Evolutionary conservation across 2,888 invertebrate species (phyloP).

Genomic region (Heliconius ismenius): DNA sequence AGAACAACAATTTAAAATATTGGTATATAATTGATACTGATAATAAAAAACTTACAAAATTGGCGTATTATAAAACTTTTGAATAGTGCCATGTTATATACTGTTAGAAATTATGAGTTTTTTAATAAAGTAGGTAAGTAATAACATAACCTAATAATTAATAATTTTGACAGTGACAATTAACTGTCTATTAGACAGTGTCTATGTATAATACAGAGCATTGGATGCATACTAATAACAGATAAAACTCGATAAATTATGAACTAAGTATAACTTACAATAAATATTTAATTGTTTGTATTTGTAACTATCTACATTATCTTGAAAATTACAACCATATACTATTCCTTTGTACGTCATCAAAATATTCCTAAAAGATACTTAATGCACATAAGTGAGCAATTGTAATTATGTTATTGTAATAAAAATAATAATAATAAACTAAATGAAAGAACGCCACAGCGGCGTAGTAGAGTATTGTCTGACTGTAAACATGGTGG

Average conservation of each 20-base stretch:
- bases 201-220: background rate
- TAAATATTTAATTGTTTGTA: too few species aligned
- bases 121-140: background rate
- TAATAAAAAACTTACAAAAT: constrained; percentile 32
- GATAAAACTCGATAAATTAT: background rate
- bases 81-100: constrained; percentile 34
- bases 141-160: constrained; percentile 31
- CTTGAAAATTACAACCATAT: too few species aligned
- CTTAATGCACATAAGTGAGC: too few species aligned
- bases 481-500: too few species aligned
- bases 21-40: background rate
- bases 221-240: background rate
- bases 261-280: background rate
- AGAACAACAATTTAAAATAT: background rate
- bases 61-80: constrained; percentile 34
- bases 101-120: too few species aligned
- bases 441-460: too few species aligned
- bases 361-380: too few species aligned
- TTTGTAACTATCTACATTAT: too few species aligned
- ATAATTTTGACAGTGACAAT: constrained; percentile 1
- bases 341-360: too few species aligned
- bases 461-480: too few species aligned
- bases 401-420: too few species aligned
- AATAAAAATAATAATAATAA: too few species aligned
- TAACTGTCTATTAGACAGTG: background rate